Evolutionary conservation across 2,113 vertebrate species (phyloP).

Genomic region (Stegastes partitus): DNA sequence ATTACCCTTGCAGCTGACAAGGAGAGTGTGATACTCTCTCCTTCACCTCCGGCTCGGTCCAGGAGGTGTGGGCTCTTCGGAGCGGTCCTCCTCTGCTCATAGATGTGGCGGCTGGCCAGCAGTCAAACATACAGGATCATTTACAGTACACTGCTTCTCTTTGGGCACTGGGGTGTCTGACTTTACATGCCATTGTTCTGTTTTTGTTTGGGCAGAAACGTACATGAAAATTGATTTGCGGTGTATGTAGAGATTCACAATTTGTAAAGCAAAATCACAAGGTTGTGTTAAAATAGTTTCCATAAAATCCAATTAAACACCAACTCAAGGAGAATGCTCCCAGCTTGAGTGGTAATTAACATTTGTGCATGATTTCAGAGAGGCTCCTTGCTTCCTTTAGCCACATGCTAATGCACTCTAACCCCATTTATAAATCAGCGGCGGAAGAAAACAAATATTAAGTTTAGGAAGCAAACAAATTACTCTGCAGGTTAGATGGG

Average conservation of each 20-base stretch:
- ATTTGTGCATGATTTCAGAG: slow-evolving; percentile 42
- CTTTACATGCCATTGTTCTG: slow-evolving; percentile 43
- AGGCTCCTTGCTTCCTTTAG: slow-evolving; percentile 41
- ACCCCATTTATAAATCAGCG: slow-evolving; percentile 51
- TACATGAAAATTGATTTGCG: background rate
- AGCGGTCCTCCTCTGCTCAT: slow-evolving; percentile 91
- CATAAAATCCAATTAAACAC: slow-evolving; percentile 62
- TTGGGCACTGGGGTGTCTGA: slow-evolving; percentile 50
- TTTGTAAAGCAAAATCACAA: background rate
- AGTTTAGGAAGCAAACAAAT: slow-evolving; percentile 72
- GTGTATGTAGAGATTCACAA: slow-evolving; percentile 28
- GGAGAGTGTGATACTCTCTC: slow-evolving; percentile 99
- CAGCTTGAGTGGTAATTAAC: slow-evolving; percentile 67
- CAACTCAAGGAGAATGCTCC: slow-evolving; percentile 46
- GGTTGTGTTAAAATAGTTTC: slow-evolving; percentile 23
- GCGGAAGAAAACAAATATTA: slow-evolving; percentile 68
- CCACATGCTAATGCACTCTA: slow-evolving; percentile 56
- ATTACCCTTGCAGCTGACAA: slow-evolving; percentile 99
- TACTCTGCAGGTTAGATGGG: slow-evolving; percentile 74
- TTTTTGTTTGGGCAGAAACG: slow-evolving; percentile 31
- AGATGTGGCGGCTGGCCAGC: slow-evolving; percentile 94
- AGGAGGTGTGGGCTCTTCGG: slow-evolving; percentile 93
- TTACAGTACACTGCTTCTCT: slow-evolving; percentile 63
- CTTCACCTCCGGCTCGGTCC: slow-evolving; percentile 98
- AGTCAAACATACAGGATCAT: slow-evolving; percentile 87